Percentiles rank a stretch among this genome's conserved stretches.
These are phyloP conservation scores for Cryptomyrus ogoouensis DNA, from an alignment of 2,113 vertebrate genomes.

Conservation along the genomic window DNA sequence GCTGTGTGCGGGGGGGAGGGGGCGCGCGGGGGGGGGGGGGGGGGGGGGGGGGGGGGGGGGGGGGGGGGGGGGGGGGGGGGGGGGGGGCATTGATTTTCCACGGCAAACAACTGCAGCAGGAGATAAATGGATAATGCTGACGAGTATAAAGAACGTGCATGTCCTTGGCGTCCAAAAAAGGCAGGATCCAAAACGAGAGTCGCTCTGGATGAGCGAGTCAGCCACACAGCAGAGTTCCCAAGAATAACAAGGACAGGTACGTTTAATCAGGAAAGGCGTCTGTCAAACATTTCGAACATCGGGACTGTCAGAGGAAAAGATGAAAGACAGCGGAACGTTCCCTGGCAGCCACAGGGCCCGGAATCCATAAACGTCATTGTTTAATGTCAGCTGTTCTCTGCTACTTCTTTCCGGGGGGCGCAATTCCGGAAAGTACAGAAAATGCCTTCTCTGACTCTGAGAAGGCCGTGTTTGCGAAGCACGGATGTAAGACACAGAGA, in stretches of 20 bases:
- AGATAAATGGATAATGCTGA: not conserved
- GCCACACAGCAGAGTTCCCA: not conserved
- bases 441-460: not conserved
- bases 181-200: not conserved
- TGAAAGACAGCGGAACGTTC: not conserved
- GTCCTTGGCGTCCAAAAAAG: not conserved
- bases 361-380: not conserved
- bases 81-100: not conserved
- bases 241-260: not conserved
- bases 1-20: too few relatives aligned
- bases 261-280: not conserved
- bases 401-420: not conserved
- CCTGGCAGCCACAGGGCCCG: not conserved
- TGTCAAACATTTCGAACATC: not conserved
- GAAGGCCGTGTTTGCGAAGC: not conserved
- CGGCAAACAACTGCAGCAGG: not conserved
- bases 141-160: not conserved
- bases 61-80: not conserved
- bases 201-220: not conserved
- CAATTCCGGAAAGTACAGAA: not conserved
- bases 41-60: too few relatives aligned
- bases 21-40: too few relatives aligned
- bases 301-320: not conserved
- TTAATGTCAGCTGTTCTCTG: not conserved
- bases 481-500: conserved; percentile 5